A percentile compares a stretch with the other conserved stretches of the same genome.
These are phyloP conservation scores for Drosophila leontia DNA, from an alignment of 1,140 invertebrate species.

Conservation along the genomic window DNA sequence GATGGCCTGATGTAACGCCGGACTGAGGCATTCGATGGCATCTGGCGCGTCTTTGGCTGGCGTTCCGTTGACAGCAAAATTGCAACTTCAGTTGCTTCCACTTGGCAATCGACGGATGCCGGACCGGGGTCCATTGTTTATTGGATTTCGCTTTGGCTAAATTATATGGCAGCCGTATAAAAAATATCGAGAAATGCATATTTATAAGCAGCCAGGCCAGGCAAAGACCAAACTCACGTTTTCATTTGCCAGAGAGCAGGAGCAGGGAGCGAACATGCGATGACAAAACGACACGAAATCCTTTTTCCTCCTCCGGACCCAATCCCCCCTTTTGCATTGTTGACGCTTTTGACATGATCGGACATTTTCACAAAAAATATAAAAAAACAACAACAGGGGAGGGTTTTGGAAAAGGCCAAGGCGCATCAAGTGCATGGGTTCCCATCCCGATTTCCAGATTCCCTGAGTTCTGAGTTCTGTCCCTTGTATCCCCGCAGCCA, in stretches of 20 bases:
- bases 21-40: constrained; percentile 74
- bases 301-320: constrained; percentile 36
- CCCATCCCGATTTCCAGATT: constrained; percentile 18
- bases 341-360: constrained; percentile 75
- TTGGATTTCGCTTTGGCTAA: constrained; percentile 73
- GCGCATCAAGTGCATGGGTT: constrained; percentile 48
- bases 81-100: constrained; percentile 73
- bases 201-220: constrained; percentile 66
- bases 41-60: constrained; percentile 56
- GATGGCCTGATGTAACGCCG: constrained; percentile 45
- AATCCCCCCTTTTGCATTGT: constrained; percentile 35
- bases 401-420: constrained; percentile 17
- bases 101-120: constrained; percentile 30
- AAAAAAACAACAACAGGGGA: background rate
- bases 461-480: constrained; percentile 23
- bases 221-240: constrained; percentile 68
- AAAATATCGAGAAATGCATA: constrained; percentile 78
- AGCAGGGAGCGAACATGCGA: constrained; percentile 62
- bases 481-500: constrained; percentile 13
- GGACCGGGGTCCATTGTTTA: constrained; percentile 67
- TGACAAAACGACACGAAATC: constrained; percentile 82
- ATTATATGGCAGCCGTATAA: constrained; percentile 66
- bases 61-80: constrained; percentile 77
- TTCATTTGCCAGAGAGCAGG: constrained; percentile 65
- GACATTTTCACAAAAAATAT: constrained; percentile 69